Evolutionary conservation across 2,113 vertebrate species (phyloP), one percentile per base, ranked within the genome.

Genomic region (Sprattus sprattus): DNA sequence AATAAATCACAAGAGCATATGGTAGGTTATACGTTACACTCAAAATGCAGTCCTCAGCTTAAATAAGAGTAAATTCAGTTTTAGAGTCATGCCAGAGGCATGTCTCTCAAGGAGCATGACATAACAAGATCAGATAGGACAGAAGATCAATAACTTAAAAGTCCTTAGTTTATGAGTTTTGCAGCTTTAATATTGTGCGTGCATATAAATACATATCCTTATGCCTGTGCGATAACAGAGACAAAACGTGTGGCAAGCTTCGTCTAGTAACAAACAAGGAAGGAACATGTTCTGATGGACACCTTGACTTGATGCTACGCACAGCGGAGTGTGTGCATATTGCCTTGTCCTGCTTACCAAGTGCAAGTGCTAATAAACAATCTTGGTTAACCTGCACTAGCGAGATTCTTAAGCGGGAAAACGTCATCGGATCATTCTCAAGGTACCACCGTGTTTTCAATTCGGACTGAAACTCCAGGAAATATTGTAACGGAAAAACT

Each of bases 51-150:
- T 90, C 88, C 75, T 81, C 50, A 82, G 89, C 87, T 81, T 87
- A 64, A 81, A 82, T 47, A 85, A 82, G 4, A 86, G 78, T 82
- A 83, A 45, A 81, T 84, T 84, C 91, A 92, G 89, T 92, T 92
- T 94, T 91, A 91, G 87, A 91, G 92, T 93, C 91, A 84, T 89
- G 87, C 86, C 32, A 88, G 90, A 88, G 90, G 93, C 91, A 10
- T 85, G 49, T 54, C 54, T 52, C 75, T 11, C 45, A 82, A 47
- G 85, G 82, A 88, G 81, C 67, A 82, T 83, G 89, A 83, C 81
- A 85, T 84, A 87, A 87, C 87, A 83, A n/a, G 28, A 78, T 82
- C 86, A n/a, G 25, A 91, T 57, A 50, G 86, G 86, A 89, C 86
- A 57, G 84, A 83, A 83, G 54, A 88, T 85, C 86, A 88, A 87